phyloP scores from a whole-genome alignment of 2,797 vertebrate genomes.

The Pyrocephalus nanus region DNA sequence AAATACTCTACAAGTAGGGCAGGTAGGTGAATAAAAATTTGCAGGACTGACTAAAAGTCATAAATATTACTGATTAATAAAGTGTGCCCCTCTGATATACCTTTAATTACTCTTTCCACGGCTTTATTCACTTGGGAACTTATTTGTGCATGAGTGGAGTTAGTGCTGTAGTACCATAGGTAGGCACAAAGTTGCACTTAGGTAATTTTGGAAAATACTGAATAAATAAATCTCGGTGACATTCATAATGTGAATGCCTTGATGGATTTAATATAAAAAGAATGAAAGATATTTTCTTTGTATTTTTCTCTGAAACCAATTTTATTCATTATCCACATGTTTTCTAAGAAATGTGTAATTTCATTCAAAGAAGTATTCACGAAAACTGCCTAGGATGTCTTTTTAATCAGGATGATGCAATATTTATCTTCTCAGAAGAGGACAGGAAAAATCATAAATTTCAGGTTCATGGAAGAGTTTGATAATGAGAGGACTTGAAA shows the following conservation, averaged over 20 bases:
- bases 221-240: background rate
- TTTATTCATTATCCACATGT: background rate
- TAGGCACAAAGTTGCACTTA: background rate
- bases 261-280: background rate
- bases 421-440: background rate
- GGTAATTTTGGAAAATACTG: background rate
- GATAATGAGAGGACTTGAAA: background rate
- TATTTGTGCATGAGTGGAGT: background rate
- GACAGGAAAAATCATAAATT: background rate
- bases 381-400: background rate
- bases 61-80: conserved; percentile 34
- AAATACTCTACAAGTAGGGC: background rate
- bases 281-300: background rate
- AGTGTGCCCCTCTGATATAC: background rate
- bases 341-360: background rate
- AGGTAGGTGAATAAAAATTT: conserved; percentile 32
- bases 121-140: background rate
- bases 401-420: background rate
- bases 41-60: background rate
- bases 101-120: background rate
- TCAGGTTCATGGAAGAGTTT: background rate
- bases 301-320: background rate
- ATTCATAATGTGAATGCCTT: background rate
- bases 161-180: background rate
- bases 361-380: background rate